A percentile compares a stretch with the other conserved stretches of the same genome.
Conservation (phyloP, 2,113 vertebrate species). For the Lampris incognitus region DNA sequence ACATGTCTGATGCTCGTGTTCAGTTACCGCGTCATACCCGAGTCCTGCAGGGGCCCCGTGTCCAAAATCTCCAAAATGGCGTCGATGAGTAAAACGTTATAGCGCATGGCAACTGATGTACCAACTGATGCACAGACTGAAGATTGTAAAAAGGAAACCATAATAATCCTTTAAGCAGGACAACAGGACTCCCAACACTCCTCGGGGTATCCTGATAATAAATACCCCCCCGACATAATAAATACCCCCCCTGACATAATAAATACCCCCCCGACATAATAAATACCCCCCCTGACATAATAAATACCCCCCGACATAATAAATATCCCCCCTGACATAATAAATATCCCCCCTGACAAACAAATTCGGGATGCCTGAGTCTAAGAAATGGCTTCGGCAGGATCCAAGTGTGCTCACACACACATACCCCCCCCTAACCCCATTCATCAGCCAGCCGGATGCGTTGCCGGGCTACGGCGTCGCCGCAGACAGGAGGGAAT, state of each 20-base stretch:
- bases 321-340: not conserved
- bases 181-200: not conserved
- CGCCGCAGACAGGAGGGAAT: conserved; percentile 17
- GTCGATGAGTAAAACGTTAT: no score
- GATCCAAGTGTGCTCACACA: conserved; percentile 17
- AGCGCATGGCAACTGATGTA: no score
- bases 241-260: not conserved
- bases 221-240: not conserved
- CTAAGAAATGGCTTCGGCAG: conserved; percentile 7
- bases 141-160: no score
- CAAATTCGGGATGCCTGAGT: conserved; percentile 11
- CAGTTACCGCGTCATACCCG: no score
- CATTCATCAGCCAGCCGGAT: conserved; percentile 56
- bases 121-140: no score
- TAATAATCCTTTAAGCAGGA: no score
- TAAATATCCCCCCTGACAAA: conserved; percentile 7
- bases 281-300: not conserved
- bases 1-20: no score
- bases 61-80: no score
- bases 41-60: no score
- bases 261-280: not conserved
- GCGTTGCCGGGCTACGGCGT: conserved; percentile 19
- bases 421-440: not conserved
- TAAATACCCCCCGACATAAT: not conserved
- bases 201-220: conserved; percentile 7